phyloP scores from a whole-genome alignment of 2,888 invertebrate genomes.

The Nemoura dubitans region DNA sequence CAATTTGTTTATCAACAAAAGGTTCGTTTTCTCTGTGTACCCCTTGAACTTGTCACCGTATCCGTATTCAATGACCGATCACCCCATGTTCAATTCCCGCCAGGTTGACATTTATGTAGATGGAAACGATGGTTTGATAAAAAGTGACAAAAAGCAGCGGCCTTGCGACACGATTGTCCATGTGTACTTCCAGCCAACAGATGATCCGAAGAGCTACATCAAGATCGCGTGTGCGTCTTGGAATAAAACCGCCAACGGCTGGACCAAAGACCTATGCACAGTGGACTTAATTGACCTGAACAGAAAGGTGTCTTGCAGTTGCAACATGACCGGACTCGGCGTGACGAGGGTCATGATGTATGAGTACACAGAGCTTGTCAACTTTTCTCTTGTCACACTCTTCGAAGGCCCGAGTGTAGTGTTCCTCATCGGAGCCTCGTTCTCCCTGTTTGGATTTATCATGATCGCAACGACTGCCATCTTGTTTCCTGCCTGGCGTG shows the following conservation, averaged over 20 bases:
- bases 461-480: neutral
- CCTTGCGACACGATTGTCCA: neutral
- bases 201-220: neutral
- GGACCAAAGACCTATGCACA: neutral
- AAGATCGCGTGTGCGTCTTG: neutral
- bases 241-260: neutral
- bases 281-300: neutral
- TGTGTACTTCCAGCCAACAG: neutral
- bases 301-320: neutral
- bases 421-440: neutral
- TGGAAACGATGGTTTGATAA: too few species aligned
- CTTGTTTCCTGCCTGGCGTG: neutral
- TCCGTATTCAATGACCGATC: neutral
- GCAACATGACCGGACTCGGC: neutral
- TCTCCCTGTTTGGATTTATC: neutral
- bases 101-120: too few species aligned
- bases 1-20: too few species aligned
- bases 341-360: neutral
- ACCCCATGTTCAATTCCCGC: too few species aligned
- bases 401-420: neutral
- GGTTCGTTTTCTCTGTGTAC: neutral
- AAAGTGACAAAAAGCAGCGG: too few species aligned
- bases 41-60: neutral
- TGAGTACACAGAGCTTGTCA: neutral
- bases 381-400: neutral